Evolutionary conservation across 2,797 vertebrate species (phyloP), one percentile per base, ranked within the genome.

Genomic region (Microcaecilia unicolor): DNA sequence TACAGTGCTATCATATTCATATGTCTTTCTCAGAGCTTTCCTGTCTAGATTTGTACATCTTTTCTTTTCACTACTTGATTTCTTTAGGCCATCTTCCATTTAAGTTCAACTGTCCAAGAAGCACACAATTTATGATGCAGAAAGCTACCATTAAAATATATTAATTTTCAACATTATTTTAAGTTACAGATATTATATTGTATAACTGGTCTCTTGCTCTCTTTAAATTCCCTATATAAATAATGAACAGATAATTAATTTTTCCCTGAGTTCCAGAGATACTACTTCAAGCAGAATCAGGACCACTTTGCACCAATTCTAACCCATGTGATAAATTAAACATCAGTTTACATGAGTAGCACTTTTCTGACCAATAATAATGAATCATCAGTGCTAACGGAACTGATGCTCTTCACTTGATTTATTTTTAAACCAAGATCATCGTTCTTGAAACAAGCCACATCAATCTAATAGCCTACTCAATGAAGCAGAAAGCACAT

Each of bases 221-320:
- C 34, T 55, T 64, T 59, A 59, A 54, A 54, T 67, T 74, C 67
- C 62, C 63, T 45, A 56, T 11, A 66, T 44, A 63, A 74, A 83
- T 82, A 75, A 81, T 78, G 78, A 85, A 74, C 74, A 76, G 45
- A 64, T 78, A 83, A 84, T 78, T 81, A 67, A 55, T 72, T 74
- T 72, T 64, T 29, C 31, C 18, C 52, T 44, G 54, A 67, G 25
- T 48, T 60, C 48, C n/a, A n/a, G n/a, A n/a, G n/a, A n/a, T n/a
- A n/a, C n/a, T n/a, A 61, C 55, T 70, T 78, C 62, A 71, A 76
- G 67, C 67, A 76, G 64, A 61, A 75, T 56, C 58, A 42, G 58
- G 59, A 75, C 31, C 50, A 67, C 70, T 72, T 76, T 61, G 36
- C 86, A 75, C 74, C 58, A 77, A 70, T 31, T 41, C 46, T 61